phyloP scores from a whole-genome alignment of 2,113 vertebrate genomes.

The Python bivittatus region DNA sequence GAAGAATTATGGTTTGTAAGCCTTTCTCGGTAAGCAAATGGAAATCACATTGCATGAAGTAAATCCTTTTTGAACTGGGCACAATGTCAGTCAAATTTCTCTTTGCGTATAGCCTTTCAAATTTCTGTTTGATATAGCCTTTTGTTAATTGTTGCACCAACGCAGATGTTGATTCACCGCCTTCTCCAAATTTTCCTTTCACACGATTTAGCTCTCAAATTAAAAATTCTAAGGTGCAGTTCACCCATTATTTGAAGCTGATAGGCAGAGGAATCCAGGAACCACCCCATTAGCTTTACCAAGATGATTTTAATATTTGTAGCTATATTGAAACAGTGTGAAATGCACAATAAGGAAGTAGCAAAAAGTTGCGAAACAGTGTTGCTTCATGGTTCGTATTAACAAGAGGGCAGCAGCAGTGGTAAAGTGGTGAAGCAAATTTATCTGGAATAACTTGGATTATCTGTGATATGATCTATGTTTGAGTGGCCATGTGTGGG shows the following conservation, averaged over 20 bases:
- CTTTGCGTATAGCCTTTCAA: slow-evolving; percentile 8
- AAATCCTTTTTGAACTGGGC: slow-evolving; percentile 47
- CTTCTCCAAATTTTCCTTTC: slow-evolving; percentile 17
- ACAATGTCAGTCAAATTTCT: slow-evolving; percentile 13
- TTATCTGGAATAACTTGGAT: not conserved
- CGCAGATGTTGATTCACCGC: slow-evolving; percentile 43
- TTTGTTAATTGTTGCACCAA: slow-evolving; percentile 47
- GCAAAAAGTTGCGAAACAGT: not conserved
- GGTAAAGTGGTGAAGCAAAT: not conserved
- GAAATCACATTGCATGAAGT: slow-evolving; percentile 37
- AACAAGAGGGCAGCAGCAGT: not conserved
- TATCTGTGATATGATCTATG: too few species aligned
- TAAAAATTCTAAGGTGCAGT: slow-evolving; percentile 1
- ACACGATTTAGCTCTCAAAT: slow-evolving; percentile 51
- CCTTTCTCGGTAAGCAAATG: slow-evolving; percentile 35
- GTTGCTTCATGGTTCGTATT: not conserved
- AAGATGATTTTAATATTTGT: not conserved
- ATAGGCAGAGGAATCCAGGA: not conserved
- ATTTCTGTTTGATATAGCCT: not conserved
- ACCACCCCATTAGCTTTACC: too few species aligned
- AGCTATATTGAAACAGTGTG: too few species aligned
- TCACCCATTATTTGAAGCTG: not conserved
- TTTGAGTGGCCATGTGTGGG: too few species aligned
- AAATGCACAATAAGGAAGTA: not conserved
- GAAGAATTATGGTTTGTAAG: slow-evolving; percentile 37